These are phyloP conservation scores for Anoplophora glabripennis DNA, from an alignment of 1,140 invertebrate species.

Conservation along the genomic window DNA sequence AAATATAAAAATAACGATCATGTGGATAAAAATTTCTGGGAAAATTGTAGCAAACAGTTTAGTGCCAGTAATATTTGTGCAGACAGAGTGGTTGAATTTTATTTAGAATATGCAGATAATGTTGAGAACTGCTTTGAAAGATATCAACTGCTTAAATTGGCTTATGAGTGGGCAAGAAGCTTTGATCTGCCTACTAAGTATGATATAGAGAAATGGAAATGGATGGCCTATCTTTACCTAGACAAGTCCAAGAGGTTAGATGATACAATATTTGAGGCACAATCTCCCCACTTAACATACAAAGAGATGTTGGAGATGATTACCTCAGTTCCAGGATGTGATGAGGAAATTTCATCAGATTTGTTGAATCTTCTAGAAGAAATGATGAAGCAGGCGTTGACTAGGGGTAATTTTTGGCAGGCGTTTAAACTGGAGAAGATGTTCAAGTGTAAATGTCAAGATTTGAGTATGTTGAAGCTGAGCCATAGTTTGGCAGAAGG, in stretches of 20 bases:
- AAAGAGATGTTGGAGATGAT: slow-evolving; percentile 32
- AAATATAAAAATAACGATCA: slow-evolving; percentile 45
- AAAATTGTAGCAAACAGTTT: slow-evolving; percentile 57
- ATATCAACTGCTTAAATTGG: slow-evolving; percentile 54
- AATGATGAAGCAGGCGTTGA: slow-evolving; percentile 20
- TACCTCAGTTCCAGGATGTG: slow-evolving; percentile 13
- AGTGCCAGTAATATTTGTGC: slow-evolving; percentile 54
- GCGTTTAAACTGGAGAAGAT: slow-evolving; percentile 52
- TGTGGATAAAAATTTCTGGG: slow-evolving; percentile 52
- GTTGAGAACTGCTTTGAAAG: slow-evolving; percentile 49
- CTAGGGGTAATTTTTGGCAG: slow-evolving; percentile 36
- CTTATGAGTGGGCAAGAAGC: slow-evolving; percentile 55
- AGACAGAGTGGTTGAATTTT: slow-evolving; percentile 56
- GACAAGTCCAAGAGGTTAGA: slow-evolving; percentile 29
- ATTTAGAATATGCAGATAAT: slow-evolving; percentile 53
- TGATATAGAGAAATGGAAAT: slow-evolving; percentile 56
- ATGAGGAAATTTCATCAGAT: slow-evolving; percentile 15
- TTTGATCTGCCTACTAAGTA: slow-evolving; percentile 49
- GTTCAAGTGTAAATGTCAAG: slow-evolving; percentile 48
- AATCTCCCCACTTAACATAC: slow-evolving; percentile 19
- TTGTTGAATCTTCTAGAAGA: slow-evolving; percentile 14
- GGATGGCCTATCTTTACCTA: slow-evolving; percentile 52
- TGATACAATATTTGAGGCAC: not conserved
- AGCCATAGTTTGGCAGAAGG: slow-evolving; percentile 54
- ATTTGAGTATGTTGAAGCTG: slow-evolving; percentile 52